Conservation (phyloP, 2,113 vertebrate genomes). For the Dromaius novaehollandiae region DNA sequence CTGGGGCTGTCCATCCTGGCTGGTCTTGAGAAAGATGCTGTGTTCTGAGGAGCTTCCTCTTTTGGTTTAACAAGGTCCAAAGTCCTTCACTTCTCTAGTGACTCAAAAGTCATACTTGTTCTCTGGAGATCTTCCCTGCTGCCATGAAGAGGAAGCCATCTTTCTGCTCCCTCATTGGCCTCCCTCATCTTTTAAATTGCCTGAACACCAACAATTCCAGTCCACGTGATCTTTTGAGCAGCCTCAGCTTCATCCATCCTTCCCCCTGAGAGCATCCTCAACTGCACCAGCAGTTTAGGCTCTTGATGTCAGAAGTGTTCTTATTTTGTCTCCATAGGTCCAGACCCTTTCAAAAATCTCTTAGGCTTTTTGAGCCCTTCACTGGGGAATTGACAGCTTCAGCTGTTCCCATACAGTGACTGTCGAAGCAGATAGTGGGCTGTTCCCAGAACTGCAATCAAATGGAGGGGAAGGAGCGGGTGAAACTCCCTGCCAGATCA, state of each 20-base stretch:
- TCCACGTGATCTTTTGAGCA: background rate
- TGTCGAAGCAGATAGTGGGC: background rate
- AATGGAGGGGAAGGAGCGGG: background rate
- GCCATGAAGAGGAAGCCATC: background rate
- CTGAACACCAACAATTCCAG: background rate
- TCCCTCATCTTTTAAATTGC: background rate
- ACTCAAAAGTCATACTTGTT: background rate
- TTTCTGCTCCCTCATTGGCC: background rate
- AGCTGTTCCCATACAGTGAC: background rate
- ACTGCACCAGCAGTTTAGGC: background rate
- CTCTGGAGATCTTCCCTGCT: background rate
- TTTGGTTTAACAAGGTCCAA: background rate
- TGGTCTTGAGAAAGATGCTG: background rate
- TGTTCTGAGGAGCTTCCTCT: background rate
- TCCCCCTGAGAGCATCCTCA: too few species aligned
- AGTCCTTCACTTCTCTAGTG: background rate
- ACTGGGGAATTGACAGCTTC: background rate
- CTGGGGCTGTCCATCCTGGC: background rate
- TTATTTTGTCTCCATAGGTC: background rate
- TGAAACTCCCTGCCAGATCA: background rate
- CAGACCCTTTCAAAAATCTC: background rate
- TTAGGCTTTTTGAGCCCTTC: background rate
- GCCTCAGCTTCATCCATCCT: background rate
- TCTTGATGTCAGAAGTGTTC: background rate
- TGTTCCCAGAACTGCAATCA: background rate